These are phyloP conservation scores for Girardinichthys multiradiatus DNA, from an alignment of 2,113 vertebrate species.

Conservation along the genomic window DNA sequence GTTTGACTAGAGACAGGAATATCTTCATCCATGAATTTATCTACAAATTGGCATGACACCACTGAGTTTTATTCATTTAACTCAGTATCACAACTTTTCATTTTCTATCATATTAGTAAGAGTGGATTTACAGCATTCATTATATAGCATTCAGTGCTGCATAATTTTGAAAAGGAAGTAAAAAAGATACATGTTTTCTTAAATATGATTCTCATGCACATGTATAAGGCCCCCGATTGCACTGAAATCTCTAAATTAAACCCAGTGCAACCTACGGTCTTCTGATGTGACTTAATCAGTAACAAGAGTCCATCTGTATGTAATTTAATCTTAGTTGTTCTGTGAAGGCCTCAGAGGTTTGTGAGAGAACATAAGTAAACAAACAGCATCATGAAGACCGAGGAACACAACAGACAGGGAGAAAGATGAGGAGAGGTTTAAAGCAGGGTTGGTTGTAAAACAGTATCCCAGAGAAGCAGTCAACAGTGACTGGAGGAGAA, in stretches of 20 bases:
- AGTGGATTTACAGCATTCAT: not conserved
- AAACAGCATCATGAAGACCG: too few relatives aligned
- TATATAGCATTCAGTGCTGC: not conserved
- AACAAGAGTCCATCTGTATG: not conserved
- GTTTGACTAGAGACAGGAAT: slow-evolving; percentile 37
- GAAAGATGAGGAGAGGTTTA: too few relatives aligned
- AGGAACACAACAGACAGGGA: too few relatives aligned
- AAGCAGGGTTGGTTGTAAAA: too few relatives aligned
- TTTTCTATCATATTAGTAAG: too few relatives aligned
- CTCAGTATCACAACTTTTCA: not conserved
- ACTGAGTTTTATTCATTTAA: slow-evolving; percentile 7
- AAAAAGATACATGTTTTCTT: not conserved
- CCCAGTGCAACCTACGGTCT: not conserved
- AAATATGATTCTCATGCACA: not conserved
- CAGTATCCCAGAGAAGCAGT: too few relatives aligned
- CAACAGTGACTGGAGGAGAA: too few relatives aligned
- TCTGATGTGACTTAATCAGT: not conserved
- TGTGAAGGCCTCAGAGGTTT: too few relatives aligned
- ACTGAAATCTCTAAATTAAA: too few relatives aligned
- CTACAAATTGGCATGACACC: slow-evolving; percentile 2
- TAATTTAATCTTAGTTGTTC: too few relatives aligned
- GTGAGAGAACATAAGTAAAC: too few relatives aligned
- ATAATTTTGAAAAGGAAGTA: not conserved
- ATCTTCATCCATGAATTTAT: slow-evolving; percentile 32
- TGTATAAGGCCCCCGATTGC: not conserved